These are phyloP conservation scores for Rhinoderma darwinii DNA, from an alignment of 2,113 vertebrate genomes.

Conservation along the genomic window DNA sequence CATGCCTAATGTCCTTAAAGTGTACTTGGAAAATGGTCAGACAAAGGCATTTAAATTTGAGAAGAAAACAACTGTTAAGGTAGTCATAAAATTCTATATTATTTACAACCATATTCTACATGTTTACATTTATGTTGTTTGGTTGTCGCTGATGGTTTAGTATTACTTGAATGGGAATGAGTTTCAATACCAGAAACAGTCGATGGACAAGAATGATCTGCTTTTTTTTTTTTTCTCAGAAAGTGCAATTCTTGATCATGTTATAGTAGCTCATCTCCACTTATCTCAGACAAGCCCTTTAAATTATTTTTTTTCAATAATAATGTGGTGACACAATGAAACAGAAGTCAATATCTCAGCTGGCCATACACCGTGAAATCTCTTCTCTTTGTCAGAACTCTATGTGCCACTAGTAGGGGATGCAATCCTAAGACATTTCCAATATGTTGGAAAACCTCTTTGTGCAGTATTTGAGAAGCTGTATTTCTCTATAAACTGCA, in stretches of 20 bases:
- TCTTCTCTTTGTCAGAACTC: not conserved
- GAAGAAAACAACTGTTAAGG: constrained; percentile 91
- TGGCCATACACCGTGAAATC: not conserved
- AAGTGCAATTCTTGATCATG: no score
- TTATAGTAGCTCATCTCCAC: no score
- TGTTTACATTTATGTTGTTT: not conserved
- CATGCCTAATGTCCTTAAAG: constrained; percentile 95
- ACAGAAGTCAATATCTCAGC: not conserved
- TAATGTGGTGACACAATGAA: not conserved
- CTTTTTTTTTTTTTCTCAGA: no score
- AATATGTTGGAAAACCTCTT: no score
- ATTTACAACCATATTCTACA: not conserved
- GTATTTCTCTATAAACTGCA: no score
- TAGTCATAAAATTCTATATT: constrained; percentile 62
- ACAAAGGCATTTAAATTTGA: constrained; percentile 98
- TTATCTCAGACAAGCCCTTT: no score
- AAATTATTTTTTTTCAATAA: not conserved
- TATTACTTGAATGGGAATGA: not conserved
- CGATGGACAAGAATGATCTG: not conserved
- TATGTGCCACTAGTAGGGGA: no score
- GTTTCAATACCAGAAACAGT: not conserved
- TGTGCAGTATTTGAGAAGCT: no score
- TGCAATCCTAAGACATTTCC: no score
- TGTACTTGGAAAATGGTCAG: constrained; percentile 97
- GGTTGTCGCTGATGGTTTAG: not conserved